Evolutionary conservation across 1,140 invertebrate genomes (phyloP).

Genomic region (Dendroctonus ponderosae): DNA sequence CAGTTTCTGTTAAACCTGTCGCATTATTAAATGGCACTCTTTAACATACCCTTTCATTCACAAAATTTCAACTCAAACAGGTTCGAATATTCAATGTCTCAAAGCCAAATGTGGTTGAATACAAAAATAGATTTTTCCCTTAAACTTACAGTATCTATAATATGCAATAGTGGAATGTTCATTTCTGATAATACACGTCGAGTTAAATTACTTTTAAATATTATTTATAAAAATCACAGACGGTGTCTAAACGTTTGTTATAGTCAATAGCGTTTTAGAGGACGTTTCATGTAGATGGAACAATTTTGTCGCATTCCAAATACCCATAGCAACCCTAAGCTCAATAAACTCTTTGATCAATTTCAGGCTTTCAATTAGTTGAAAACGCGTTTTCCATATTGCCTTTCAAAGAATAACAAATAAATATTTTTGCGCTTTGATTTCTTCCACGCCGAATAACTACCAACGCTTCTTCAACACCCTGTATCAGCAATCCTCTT

Average conservation of each 20-base stretch:
- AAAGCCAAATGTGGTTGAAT: slow-evolving; percentile 15
- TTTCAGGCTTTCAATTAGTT: no score
- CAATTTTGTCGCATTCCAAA: no score
- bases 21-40: slow-evolving; percentile 35
- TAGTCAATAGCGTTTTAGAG: no score
- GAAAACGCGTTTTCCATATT: no score
- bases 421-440: no score
- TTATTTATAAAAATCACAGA: slow-evolving; percentile 12
- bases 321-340: not conserved
- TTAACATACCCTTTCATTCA: slow-evolving; percentile 8
- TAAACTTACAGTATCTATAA: slow-evolving; percentile 8
- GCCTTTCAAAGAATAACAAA: no score
- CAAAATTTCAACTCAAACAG: not conserved
- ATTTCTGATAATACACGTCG: slow-evolving; percentile 22
- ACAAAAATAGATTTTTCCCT: slow-evolving; percentile 29
- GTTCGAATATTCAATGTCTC: not conserved
- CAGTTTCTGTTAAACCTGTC: slow-evolving; percentile 11
- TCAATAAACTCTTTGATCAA: not conserved
- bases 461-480: not conserved
- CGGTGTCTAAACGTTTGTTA: not conserved
- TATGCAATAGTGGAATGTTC: slow-evolving; percentile 27
- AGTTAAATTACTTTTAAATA: not conserved
- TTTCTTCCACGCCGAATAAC: no score
- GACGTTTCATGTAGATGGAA: no score
- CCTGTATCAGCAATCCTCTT: slow-evolving; percentile 67